Base-by-base conservation (phyloP, 2,797 vertebrate species). In the Eurystomus glaucurus region DNA sequence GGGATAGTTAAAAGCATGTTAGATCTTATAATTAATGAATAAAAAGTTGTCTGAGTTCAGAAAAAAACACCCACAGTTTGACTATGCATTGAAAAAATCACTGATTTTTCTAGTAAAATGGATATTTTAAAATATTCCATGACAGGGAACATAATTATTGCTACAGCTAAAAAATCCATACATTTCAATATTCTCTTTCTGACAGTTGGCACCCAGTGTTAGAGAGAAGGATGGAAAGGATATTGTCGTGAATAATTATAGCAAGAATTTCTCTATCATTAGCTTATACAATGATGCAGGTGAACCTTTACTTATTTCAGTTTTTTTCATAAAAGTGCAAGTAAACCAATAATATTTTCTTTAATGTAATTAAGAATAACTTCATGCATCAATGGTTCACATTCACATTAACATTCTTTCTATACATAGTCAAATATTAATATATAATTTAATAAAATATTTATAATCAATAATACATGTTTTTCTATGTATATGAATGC, bases 361-460 rank as follows among this genome's bases (percentile, higher is more conserved):
- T 76, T 60, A 52, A 25, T n/a, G 7, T 74, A 70, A 41, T 19
- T 71, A 51, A 64, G 20, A 57, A 54, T 68, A 64, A 50, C 9
- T 9, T 58, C 15, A 11, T 58, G 80, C 28, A 22, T 85, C 0
- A 0, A 7, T 1, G 3, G 10, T 61, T 93, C 55, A 52, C 41
- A 69, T 79, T 80, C 41, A 58, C 3, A 28, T 80, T 71, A 69
- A 71, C 6, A 48, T 74, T 70, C 8, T 62, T 80, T 55, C 43
- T 26, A 60, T 41, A 37, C 7, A 25, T 45, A 89, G 52, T 91
- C 46, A 64, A 75, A 75, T 8, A 81, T 3, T 25, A 62, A 55
- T 15, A 45, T 7, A 52, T n/a, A 26, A 58, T 28, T 46, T 79
- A 74, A 46, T 31, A 54, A 13, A 72, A 69, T 17, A 29, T 6